Base-by-base conservation (phyloP, 2,797 vertebrate genomes). In the Myotis vivesi region DNA sequence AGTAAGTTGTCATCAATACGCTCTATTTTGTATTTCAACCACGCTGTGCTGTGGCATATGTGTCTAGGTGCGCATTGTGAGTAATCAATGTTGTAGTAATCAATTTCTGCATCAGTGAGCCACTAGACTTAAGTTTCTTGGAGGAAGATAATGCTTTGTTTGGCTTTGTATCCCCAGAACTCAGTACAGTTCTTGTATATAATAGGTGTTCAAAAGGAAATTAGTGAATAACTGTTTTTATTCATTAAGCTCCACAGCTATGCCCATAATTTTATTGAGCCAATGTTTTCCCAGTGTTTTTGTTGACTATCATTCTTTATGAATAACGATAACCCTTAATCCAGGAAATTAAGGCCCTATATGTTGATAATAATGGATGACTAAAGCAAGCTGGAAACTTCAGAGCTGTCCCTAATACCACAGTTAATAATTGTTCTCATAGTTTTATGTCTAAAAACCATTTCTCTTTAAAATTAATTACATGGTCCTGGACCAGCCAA, bases 391-490 rank as follows among this genome's bases (percentile, higher is more conserved):
- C 3, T 69, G 44, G 36, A 90, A 88, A 87, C 8, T 62, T 79
- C 33, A 87, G 25, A 62, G 66, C 46, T 57, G 8, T 68, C 76
- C 73, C 86, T 62, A 51, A 57, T 93, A 85, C 49, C 17, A 59
- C 64, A 80, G 41, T 53, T 69, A 87, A 83, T 79, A 92, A 49
- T 64, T 71, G 72, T n/a, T 6, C 44, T 84, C 17, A 28, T 46
- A n/a, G 59, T 44, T 92, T 88, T 55, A 80, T 59, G 15, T 46
- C 36, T 22, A 88, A 55, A 23, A 72, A 22, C 16, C 10, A 71
- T 53, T 94, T 85, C 57, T 71, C 53, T 62, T 91, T 88, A 91
- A 89, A 94, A 89, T 89, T 94, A 77, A 62, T 81, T 66, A 19
- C n/a, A 51, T 41, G 23, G n/a, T 68, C 5, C 30, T 66, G 30